phyloP scores from a whole-genome alignment of 1,140 invertebrate species.

The Microplitis demolitor region DNA sequence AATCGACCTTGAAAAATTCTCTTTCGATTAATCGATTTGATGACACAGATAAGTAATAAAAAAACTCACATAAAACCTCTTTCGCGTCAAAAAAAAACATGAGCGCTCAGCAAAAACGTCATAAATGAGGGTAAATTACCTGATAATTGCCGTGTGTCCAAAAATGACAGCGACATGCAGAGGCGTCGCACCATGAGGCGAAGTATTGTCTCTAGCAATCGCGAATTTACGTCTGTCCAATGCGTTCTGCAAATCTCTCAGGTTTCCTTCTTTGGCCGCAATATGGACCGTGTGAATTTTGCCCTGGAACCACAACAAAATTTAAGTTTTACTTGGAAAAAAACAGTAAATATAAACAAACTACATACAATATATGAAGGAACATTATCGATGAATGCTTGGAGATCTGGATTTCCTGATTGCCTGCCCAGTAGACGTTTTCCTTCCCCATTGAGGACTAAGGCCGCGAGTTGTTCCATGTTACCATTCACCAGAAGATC shows the following conservation, averaged over 20 bases:
- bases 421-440: slow-evolving; percentile 74
- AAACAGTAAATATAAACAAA: background rate
- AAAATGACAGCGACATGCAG: slow-evolving; percentile 90
- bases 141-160: slow-evolving; percentile 71
- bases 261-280: slow-evolving; percentile 83
- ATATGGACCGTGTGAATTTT: slow-evolving; percentile 88
- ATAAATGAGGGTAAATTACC: slow-evolving; percentile 35
- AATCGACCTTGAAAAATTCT: too few relatives aligned
- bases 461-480: slow-evolving; percentile 86
- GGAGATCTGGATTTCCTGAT: slow-evolving; percentile 79
- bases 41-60: too few relatives aligned
- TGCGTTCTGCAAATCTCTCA: slow-evolving; percentile 82
- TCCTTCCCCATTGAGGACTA: slow-evolving; percentile 86
- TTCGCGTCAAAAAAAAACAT: too few relatives aligned
- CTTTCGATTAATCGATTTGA: too few relatives aligned
- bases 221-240: slow-evolving; percentile 91
- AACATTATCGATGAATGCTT: slow-evolving; percentile 88
- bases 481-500: slow-evolving; percentile 75
- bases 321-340: background rate
- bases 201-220: slow-evolving; percentile 78
- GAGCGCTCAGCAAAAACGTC: background rate
- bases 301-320: slow-evolving; percentile 62
- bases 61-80: too few relatives aligned
- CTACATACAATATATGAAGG: slow-evolving; percentile 82
- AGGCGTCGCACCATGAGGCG: slow-evolving; percentile 86